Evolutionary conservation across 2,113 vertebrate species (phyloP), one percentile per base, ranked within the genome.

Genomic region (Zosterops japonicus): DNA sequence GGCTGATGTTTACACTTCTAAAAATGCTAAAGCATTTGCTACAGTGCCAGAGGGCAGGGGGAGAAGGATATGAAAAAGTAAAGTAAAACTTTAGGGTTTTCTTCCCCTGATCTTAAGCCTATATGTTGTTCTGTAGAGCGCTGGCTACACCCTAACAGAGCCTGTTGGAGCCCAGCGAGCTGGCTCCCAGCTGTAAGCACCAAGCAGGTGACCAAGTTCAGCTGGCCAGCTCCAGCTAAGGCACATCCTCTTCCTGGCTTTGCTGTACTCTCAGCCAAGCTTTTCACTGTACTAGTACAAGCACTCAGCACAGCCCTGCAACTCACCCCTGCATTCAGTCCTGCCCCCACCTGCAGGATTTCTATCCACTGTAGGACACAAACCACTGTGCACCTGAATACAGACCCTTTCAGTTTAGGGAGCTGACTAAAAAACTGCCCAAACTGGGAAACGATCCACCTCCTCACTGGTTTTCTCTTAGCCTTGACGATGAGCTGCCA

Each of bases 1-100:
- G 42, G 27, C 17, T 81, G 41, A 8, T 11, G 16, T 63, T 39
- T 25, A 14, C 23, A 14, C 44, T 55, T 19, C 23, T 49, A 8
- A 76, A 76, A 47, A 59, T 35, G 18, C 39, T 56, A 55, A 63
- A 67, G 42, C 4, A 28, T 70, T 70, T 53, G 49, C 10, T 77
- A 20, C 21, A 41, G 21, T 25, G 12, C 3, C 14, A 20, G 19
- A 15, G 20, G 14, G 2, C 0, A 0, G 5, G 9, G 27, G 9
- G 4, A 8, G 21, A 24, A 52, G 55, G n/a, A 52, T 14, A 53
- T 2, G 9, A 33, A 63, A 55, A 65, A 44, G 12, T 33, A 28
- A 86, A 44, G 7, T 12, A 77, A 81, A 84, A 3, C n/a, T 11
- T 75, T 50, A 42, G 9, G 27, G 1, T 1, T 44, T 61, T 46